Conservation (phyloP, 2,797 vertebrate genomes). For the Hirundo rustica region DNA sequence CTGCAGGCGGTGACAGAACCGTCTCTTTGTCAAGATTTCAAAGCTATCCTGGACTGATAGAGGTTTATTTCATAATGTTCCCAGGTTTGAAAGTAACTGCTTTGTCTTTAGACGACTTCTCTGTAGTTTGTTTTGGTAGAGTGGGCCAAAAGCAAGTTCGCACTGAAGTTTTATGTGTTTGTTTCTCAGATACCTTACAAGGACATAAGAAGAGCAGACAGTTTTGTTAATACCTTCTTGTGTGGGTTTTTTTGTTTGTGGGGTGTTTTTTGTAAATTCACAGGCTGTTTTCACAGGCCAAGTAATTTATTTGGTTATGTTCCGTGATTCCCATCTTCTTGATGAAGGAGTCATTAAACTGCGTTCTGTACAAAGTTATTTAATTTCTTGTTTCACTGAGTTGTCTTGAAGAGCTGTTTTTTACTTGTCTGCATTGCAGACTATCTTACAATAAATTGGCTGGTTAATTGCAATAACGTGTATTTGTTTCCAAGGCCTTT, state of each 20-base stretch:
- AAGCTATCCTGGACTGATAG: constrained; percentile 61
- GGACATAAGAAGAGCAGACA: not conserved
- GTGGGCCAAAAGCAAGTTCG: not conserved
- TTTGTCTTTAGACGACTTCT: not conserved
- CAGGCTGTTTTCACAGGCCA: not conserved
- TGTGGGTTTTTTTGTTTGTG: not conserved
- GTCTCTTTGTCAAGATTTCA: constrained; percentile 64
- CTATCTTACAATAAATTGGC: constrained; percentile 5
- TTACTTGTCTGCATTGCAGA: not conserved
- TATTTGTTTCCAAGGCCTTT: not conserved
- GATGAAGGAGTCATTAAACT: not conserved
- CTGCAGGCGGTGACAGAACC: constrained; percentile 58
- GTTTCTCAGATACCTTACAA: not conserved
- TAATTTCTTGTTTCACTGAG: not conserved
- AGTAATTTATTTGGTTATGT: not conserved
- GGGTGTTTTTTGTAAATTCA: not conserved
- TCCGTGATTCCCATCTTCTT: not conserved
- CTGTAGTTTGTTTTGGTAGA: not conserved
- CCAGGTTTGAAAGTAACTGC: not conserved
- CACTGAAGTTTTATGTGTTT: not conserved
- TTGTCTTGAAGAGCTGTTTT: not conserved
- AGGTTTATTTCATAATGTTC: not conserved
- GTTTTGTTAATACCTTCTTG: not conserved
- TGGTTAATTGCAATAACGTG: not conserved
- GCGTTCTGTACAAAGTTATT: not conserved